Percentiles rank a stretch among this genome's conserved stretches.
These are phyloP conservation scores for Patiria miniata DNA, from an alignment of 35 echinoderm and acorn worm species.

Conservation along the genomic window DNA sequence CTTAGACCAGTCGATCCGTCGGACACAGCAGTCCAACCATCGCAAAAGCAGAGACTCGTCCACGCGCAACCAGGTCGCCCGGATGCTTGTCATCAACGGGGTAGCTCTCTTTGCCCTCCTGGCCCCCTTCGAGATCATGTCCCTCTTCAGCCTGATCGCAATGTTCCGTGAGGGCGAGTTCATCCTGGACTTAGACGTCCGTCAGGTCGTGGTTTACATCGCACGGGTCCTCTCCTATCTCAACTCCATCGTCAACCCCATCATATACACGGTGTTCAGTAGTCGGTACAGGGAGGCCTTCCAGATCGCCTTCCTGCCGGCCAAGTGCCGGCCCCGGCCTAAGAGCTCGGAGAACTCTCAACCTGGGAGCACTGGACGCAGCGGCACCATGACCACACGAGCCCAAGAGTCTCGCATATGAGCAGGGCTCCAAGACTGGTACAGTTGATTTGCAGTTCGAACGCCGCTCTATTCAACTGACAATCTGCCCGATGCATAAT, in stretches of 20 bases:
- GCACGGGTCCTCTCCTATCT: conserved; percentile 55
- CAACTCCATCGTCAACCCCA: conserved; percentile 61
- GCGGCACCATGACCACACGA: background rate
- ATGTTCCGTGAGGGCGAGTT: background rate
- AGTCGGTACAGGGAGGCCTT: conserved; percentile 69
- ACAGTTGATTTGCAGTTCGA: too few relatives aligned
- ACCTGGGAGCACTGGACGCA: conserved; percentile 6
- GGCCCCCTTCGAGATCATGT: conserved; percentile 64
- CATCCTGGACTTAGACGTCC: background rate
- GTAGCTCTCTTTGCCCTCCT: conserved; percentile 52
- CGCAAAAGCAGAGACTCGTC: conserved; percentile 2
- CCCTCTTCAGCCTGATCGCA: conserved; percentile 50
- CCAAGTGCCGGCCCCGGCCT: conserved; percentile 23
- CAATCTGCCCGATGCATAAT: too few relatives aligned
- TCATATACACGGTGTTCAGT: conserved; percentile 60
- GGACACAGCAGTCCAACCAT: conserved; percentile 24
- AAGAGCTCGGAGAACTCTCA: background rate
- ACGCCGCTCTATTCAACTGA: too few relatives aligned
- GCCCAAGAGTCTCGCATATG: background rate
- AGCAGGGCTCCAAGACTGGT: background rate
- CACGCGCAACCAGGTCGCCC: conserved; percentile 38
- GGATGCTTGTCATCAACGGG: conserved; percentile 73
- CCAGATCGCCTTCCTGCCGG: conserved; percentile 47
- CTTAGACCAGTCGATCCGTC: conserved; percentile 36
- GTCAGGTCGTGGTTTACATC: conserved; percentile 36